These are phyloP conservation scores for Horisme vitalbata DNA, from an alignment of 2,888 invertebrate genomes.

Conservation along the genomic window DNA sequence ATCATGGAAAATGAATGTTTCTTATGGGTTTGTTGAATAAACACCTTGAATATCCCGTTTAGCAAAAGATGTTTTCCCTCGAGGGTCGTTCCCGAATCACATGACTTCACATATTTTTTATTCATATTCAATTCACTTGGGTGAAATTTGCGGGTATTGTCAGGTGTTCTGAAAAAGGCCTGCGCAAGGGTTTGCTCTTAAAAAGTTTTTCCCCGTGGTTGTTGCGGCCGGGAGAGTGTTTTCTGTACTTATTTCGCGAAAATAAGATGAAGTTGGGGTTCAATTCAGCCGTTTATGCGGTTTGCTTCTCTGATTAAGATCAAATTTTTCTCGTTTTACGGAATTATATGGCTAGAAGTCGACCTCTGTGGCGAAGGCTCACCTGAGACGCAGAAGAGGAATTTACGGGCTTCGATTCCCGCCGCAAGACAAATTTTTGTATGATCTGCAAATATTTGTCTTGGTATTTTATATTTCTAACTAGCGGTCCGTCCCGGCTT, in stretches of 20 bases:
- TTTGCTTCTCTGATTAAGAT: too few species aligned
- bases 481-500: too few species aligned
- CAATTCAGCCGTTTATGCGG: not conserved
- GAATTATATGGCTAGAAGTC: too few species aligned
- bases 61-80: constrained; percentile 23
- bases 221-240: constrained; percentile 40
- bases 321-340: too few species aligned
- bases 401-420: too few species aligned
- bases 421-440: too few species aligned
- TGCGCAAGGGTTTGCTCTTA: constrained; percentile 43
- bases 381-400: too few species aligned
- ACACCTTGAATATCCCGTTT: constrained; percentile 1
- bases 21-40: constrained; percentile 1
- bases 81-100: constrained; percentile 21
- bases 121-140: constrained; percentile 34
- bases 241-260: constrained; percentile 38
- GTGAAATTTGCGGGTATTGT: constrained; percentile 57
- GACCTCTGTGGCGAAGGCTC: too few species aligned
- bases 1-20: too few species aligned
- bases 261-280: constrained; percentile 8
- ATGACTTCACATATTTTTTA: constrained; percentile 37
- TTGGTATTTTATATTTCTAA: too few species aligned
- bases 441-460: too few species aligned
- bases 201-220: constrained; percentile 42
- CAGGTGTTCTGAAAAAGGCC: constrained; percentile 45